Conservation (phyloP, 2,113 vertebrate genomes). For the Ahaetulla prasina region DNA sequence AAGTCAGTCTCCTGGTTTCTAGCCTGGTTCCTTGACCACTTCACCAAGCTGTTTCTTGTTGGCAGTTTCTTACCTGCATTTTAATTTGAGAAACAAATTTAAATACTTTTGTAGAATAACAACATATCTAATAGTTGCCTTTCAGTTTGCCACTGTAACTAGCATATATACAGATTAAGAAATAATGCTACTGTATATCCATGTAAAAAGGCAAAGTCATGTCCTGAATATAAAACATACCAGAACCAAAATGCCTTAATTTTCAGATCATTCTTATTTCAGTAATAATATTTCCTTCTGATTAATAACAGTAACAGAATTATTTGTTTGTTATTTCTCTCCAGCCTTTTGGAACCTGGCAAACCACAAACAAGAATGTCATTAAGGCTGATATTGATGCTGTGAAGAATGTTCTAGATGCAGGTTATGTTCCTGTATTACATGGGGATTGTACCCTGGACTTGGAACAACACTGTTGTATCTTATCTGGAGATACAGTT, state of each 20-base stretch:
- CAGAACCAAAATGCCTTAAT: not conserved
- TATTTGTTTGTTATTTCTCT: not conserved
- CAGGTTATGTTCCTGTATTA: conserved; percentile 8
- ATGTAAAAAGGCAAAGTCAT: not conserved
- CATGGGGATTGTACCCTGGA: conserved; percentile 1
- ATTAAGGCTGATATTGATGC: not conserved
- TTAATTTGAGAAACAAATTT: not conserved
- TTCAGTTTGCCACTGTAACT: not conserved
- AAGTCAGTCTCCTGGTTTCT: not conserved
- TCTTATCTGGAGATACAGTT: not conserved
- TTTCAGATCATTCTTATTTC: not conserved
- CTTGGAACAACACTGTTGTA: not conserved
- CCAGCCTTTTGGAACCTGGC: conserved; percentile 31
- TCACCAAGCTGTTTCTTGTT: not conserved
- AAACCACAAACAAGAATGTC: conserved; percentile 7
- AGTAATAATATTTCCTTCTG: not conserved
- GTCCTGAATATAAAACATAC: not conserved
- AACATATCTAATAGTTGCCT: not conserved
- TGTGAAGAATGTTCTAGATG: not conserved
- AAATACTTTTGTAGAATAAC: not conserved
- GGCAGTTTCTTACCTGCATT: not conserved
- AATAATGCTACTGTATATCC: not conserved
- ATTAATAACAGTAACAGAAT: not conserved
- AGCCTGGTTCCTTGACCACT: not conserved
- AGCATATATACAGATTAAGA: not conserved